Conservation (phyloP, 2,113 vertebrate species). For the Ailuropoda melanoleuca region DNA sequence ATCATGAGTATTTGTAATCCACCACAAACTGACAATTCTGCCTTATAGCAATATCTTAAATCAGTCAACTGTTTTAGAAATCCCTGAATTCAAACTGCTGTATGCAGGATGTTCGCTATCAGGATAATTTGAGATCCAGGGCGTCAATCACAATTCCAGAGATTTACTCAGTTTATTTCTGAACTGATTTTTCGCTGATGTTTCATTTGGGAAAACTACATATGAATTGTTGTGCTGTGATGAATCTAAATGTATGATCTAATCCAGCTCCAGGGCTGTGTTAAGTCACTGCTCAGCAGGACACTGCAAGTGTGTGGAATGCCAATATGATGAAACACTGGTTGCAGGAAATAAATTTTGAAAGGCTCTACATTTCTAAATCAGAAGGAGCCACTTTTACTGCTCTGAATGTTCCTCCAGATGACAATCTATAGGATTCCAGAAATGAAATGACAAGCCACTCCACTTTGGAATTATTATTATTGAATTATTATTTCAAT, state of each 20-base stretch:
- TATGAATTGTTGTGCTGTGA: slow-evolving; percentile 27
- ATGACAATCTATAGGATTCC: slow-evolving; percentile 67
- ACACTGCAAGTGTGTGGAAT: background rate
- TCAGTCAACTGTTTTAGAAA: background rate
- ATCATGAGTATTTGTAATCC: background rate
- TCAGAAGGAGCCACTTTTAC: slow-evolving; percentile 62
- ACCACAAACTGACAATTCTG: background rate
- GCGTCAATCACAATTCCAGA: slow-evolving; percentile 9
- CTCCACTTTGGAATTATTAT: slow-evolving; percentile 72
- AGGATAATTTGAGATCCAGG: slow-evolving; percentile 5
- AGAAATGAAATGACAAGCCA: slow-evolving; percentile 79
- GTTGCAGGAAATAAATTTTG: slow-evolving; percentile 66
- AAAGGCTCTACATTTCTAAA: slow-evolving; percentile 54
- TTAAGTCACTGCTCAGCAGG: slow-evolving; percentile 47
- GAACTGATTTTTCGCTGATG: slow-evolving; percentile 45
- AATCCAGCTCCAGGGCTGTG: slow-evolving; percentile 21
- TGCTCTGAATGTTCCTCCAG: slow-evolving; percentile 59
- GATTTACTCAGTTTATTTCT: slow-evolving; percentile 30
- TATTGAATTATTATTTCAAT: slow-evolving; percentile 78
- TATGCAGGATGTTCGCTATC: background rate
- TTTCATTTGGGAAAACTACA: slow-evolving; percentile 21
- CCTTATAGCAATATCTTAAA: background rate
- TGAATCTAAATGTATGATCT: slow-evolving; percentile 53
- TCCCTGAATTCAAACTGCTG: background rate
- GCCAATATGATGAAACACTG: slow-evolving; percentile 54